These are phyloP conservation scores for Gortyna flavago DNA, from an alignment of 2,888 invertebrate species.

Conservation along the genomic window DNA sequence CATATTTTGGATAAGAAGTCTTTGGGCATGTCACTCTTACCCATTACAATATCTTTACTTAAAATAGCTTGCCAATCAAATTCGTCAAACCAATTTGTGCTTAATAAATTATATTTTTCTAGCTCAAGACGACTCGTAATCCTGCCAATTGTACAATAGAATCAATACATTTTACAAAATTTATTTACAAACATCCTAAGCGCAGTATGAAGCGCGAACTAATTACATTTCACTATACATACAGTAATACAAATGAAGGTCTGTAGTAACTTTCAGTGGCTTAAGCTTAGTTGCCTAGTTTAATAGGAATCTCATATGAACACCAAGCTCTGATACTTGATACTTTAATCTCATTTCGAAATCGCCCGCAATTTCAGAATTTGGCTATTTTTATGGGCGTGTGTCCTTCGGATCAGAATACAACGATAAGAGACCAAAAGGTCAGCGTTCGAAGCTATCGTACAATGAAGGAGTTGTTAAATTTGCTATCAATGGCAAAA, in stretches of 20 bases:
- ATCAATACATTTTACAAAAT: constrained; percentile 58
- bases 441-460: constrained; percentile 29
- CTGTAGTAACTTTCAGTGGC: constrained; percentile 75
- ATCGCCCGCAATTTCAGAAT: constrained; percentile 46
- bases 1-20: background rate
- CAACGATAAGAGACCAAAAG: constrained; percentile 11
- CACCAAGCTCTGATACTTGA: constrained; percentile 58
- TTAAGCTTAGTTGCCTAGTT: constrained; percentile 69
- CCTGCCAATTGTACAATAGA: constrained; percentile 23
- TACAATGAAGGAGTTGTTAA: constrained; percentile 43
- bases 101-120: background rate
- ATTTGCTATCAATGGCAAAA: constrained; percentile 25
- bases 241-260: constrained; percentile 67
- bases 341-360: constrained; percentile 60
- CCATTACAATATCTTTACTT: background rate
- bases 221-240: constrained; percentile 65
- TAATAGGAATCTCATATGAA: constrained; percentile 69
- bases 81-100: background rate
- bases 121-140: constrained; percentile 41
- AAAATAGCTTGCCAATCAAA: background rate
- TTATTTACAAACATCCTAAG: constrained; percentile 65
- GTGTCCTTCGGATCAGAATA: constrained; percentile 39
- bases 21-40: background rate
- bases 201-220: constrained; percentile 55
- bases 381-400: constrained; percentile 39